Base-by-base conservation (phyloP, 1,140 invertebrate species). In the Drosophila simulans region DNA sequence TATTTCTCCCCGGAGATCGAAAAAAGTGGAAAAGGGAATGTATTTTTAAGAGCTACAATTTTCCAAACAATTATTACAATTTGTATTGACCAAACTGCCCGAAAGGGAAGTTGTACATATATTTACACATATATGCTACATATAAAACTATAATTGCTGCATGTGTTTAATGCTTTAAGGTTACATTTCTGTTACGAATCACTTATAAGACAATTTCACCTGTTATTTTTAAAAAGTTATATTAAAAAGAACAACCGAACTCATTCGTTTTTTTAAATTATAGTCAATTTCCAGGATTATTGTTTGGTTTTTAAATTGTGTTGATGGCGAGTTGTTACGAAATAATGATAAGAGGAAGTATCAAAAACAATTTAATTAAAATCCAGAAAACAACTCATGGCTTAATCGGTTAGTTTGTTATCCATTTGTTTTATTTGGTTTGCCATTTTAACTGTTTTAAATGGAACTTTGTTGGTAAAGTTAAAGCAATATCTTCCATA, bases 1-100 rank as follows among this genome's bases (percentile, higher is more conserved):
- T 77, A 78, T 86, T 66, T 54, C 31, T 63, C 75, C 78, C 75
- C 46, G 27, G 63, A 64, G 74, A 79, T 42, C 40, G 20, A 43
- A 43, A 20, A n/a, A 40, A 25, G 37, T 4, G 12, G 13, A 22
- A 27, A 15, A 37, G 22, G 43, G 48, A 58, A 89, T 83, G 83
- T 89, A 66, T 88, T 88, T 88, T 88, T 73, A 88, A 89, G 59
- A 80, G 79, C 60, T 53, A 73, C 83, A 83, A 77, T 88, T 83
- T 88, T 88, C 84, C 79, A 80, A 88, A 83, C 84, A 89, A 89
- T 83, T 89, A 89, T 88, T 77, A 77, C 76, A 73, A 83, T 86
- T 86, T 82, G 78, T 82, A 72, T 70, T 71, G 62, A 45, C 45
- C 64, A 81, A 78, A 75, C 37, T 55, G 60, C 57, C 63, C 49